Percentiles rank a stretch among this genome's conserved stretches.
Evolutionary conservation across 2,113 vertebrate genomes (phyloP).

Genomic region (Paratilapia polleni): DNA sequence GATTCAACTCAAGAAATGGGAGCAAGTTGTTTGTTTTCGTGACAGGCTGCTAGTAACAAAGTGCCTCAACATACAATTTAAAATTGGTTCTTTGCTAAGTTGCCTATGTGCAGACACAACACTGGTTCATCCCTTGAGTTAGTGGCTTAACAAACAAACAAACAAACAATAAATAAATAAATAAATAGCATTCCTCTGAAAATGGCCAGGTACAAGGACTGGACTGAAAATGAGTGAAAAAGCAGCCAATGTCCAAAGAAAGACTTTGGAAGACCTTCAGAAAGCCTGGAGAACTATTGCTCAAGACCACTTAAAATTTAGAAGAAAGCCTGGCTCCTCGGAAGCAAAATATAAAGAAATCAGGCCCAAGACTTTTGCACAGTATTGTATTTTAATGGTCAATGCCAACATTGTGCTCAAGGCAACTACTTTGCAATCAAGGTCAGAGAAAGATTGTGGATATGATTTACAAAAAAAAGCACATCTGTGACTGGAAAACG

Average conservation of each 20-base stretch:
- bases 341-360: not conserved
- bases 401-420: not conserved
- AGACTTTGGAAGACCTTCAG: not conserved
- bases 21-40: accelerated
- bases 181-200: no score
- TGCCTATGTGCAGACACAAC: no score
- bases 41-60: not conserved
- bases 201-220: no score
- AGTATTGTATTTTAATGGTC: not conserved
- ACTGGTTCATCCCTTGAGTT: no score
- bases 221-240: not conserved
- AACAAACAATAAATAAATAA: not conserved
- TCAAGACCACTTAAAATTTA: not conserved
- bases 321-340: not conserved
- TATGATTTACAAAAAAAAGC: not conserved
- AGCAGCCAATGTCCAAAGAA: not conserved
- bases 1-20: not conserved
- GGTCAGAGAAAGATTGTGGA: not conserved
- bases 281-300: not conserved
- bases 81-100: not conserved
- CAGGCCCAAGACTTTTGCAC: not conserved
- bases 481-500: not conserved
- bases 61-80: not conserved
- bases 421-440: not conserved
- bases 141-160: not conserved